A percentile compares a stretch with the other conserved stretches of the same genome.
These are phyloP conservation scores for Tokudaia muenninki DNA, from an alignment of 2,797 vertebrate species.

Conservation along the genomic window DNA sequence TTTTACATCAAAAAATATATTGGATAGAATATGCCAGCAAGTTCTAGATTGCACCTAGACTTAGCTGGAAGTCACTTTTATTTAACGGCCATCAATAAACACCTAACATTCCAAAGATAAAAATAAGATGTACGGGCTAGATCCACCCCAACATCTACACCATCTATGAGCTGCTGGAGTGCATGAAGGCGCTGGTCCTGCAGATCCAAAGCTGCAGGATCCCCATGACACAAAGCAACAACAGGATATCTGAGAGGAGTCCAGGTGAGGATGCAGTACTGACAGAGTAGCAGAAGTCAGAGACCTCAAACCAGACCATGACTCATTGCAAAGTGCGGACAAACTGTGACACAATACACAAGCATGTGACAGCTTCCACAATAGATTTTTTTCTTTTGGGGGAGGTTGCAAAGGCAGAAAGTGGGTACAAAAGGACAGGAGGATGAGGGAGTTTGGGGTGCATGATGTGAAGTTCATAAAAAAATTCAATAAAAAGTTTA, in stretches of 20 bases:
- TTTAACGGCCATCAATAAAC: neutral
- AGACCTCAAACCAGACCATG: too few species aligned
- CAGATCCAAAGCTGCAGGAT: neutral
- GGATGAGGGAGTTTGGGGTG: neutral
- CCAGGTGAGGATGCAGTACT: neutral
- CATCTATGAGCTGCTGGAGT: neutral
- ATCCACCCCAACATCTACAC: neutral
- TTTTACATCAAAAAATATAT: neutral
- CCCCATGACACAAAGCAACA: neutral
- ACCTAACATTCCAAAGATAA: neutral
- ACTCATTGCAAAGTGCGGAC: neutral
- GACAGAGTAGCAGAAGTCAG: too few species aligned
- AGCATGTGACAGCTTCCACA: neutral
- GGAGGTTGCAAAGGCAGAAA: neutral
- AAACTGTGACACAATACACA: neutral
- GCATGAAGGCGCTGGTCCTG: neutral
- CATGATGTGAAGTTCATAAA: neutral
- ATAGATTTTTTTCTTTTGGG: neutral
- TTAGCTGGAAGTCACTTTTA: conserved; percentile 5
- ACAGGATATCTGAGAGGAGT: neutral
- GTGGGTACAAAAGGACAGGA: neutral
- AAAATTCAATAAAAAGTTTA: too few species aligned
- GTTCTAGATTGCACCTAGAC: neutral
- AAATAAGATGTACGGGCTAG: neutral
- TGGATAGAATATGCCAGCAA: neutral